Evolutionary conservation across 1,140 invertebrate genomes (phyloP), one percentile per base, ranked within the genome.

Genomic region (Monochamus saltuarius): DNA sequence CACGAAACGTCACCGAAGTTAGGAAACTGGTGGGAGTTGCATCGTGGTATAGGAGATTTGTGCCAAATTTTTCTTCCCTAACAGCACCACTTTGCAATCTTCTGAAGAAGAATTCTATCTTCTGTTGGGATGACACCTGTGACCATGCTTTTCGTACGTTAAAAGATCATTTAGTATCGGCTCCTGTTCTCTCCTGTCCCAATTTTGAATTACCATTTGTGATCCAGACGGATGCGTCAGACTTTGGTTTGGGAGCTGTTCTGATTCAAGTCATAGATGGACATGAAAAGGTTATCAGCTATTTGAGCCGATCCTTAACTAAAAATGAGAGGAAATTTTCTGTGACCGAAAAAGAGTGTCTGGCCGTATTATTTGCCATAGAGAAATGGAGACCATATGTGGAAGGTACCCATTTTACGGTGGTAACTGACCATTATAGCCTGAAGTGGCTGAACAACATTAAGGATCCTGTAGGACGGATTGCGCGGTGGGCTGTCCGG

Each of bases 301-400:
- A 78, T 66, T 70, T 72, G 9, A 77, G 78, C 58, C 36, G 77
- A 13, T 57, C 60, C 4, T 54, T 82, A 7, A 61, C 39, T 13
- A 52, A 54, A 11, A 43, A 65, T 10, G 80, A 83, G 67, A 63
- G 45, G 51, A 78, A 79, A 22, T 82, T 79, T 58, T 64, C 60
- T 0, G 67, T 67, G 3, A 78, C 75, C 0, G 79, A 84, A 65
- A 67, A 71, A 51, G 81, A 83, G 73, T 76, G 73, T 39, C 61
- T 83, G 17, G 77, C 79, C 34, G 22, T 82, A 7, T 46, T 79
- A 13, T 71, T 64, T 43, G 72, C 70, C 0, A 68, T 79, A 3
- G 61, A 73, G 36, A 65, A 73, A 34, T 72, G 73, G 36, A 37
- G 68, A 22, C 50, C 59, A 37, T 81, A 77, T 60, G 17, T 81